Evolutionary conservation across 1,140 invertebrate species (phyloP).

Genomic region (Parapsyche elsis): DNA sequence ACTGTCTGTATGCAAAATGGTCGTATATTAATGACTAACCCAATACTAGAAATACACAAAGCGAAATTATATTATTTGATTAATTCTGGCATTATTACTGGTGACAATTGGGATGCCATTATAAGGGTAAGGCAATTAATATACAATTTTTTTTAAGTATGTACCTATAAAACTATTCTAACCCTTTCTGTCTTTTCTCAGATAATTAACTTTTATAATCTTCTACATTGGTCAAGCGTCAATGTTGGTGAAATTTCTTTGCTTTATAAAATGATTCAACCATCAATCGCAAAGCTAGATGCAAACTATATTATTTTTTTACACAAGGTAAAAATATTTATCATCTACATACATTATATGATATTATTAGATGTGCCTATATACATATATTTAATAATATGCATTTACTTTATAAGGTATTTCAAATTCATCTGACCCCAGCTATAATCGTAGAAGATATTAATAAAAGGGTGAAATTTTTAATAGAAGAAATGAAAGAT

Average conservation of each 20-base stretch:
- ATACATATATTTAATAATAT: background rate
- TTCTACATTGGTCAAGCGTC: background rate
- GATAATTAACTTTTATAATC: background rate
- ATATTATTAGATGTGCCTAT: background rate
- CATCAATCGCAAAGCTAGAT: background rate
- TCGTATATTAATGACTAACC: background rate
- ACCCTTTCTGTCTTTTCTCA: background rate
- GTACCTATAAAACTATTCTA: background rate
- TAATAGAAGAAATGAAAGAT: conserved; percentile 44
- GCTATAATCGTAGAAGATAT: conserved; percentile 4
- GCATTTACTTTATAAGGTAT: conserved; percentile 40
- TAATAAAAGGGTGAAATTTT: background rate
- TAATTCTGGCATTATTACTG: background rate
- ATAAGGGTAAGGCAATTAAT: background rate
- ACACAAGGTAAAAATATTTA: background rate
- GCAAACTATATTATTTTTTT: background rate
- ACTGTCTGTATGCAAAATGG: background rate
- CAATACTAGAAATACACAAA: background rate
- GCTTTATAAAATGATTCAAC: background rate
- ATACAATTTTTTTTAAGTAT: background rate
- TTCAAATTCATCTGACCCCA: conserved; percentile 40
- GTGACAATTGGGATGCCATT: background rate
- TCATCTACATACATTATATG: background rate
- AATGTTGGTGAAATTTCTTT: background rate
- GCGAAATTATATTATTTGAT: background rate